Evolutionary conservation across 2,113 vertebrate genomes (phyloP).

Genomic region (Apaloderma vittatum): DNA sequence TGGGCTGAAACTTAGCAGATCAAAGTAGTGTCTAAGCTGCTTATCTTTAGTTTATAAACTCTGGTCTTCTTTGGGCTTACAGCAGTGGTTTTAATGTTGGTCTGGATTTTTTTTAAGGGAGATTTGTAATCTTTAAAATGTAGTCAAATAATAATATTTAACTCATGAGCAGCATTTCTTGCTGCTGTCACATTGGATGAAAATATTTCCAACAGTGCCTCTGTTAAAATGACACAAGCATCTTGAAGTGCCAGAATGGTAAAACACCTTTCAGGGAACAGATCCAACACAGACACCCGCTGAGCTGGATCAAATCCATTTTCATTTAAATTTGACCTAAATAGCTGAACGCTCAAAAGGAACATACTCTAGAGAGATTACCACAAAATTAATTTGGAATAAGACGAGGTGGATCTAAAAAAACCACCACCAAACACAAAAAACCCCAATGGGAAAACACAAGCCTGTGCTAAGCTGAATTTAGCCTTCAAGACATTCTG

Average conservation of each 20-base stretch:
- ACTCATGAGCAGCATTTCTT: background rate
- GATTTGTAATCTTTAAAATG: background rate
- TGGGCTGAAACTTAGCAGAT: slow-evolving; percentile 17
- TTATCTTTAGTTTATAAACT: slow-evolving; percentile 45
- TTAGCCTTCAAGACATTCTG: background rate
- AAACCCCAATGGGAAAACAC: background rate
- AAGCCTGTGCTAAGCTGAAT: background rate
- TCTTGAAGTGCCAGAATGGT: background rate
- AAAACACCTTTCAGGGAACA: slow-evolving; percentile 54
- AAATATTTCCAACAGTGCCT: slow-evolving; percentile 23
- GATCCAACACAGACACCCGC: slow-evolving; percentile 15
- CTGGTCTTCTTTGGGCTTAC: background rate
- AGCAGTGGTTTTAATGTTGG: background rate
- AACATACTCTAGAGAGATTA: background rate
- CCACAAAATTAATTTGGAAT: background rate
- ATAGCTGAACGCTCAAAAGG: background rate
- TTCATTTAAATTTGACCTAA: slow-evolving; percentile 56
- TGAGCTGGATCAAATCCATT: slow-evolving; percentile 32
- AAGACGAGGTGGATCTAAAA: background rate
- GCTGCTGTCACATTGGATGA: background rate
- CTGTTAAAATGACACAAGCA: slow-evolving; percentile 25
- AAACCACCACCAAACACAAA: background rate
- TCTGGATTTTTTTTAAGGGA: background rate
- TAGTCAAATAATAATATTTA: slow-evolving; percentile 4
- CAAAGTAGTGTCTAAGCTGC: slow-evolving; percentile 24